Evolutionary conservation across 2,888 invertebrate species (phyloP).

Genomic region (Conops quadrifasciatus): DNA sequence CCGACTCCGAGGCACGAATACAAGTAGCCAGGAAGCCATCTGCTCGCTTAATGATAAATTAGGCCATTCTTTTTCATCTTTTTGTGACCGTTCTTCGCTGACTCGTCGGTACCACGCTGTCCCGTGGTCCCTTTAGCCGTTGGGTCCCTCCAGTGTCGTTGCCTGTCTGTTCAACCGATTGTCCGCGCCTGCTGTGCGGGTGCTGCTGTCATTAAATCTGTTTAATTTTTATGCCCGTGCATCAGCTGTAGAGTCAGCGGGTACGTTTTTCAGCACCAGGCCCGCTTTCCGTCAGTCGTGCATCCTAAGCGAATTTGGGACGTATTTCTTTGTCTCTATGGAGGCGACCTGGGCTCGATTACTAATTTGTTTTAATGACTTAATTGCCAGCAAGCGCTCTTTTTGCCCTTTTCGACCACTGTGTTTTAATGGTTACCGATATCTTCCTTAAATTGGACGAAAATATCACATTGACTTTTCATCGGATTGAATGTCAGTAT

Average conservation of each 20-base stretch:
- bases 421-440: not conserved
- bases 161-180: conserved; percentile 4
- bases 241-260: not conserved
- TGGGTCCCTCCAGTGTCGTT: not conserved
- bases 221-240: not conserved
- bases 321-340: too few relatives aligned
- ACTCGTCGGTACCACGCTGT: not conserved
- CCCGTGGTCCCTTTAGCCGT: not conserved
- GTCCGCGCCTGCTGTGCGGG: not conserved
- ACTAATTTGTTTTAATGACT: too few relatives aligned
- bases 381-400: too few relatives aligned
- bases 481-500: too few relatives aligned
- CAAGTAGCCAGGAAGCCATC: conserved; percentile 5
- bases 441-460: too few relatives aligned
- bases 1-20: not conserved
- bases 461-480: too few relatives aligned
- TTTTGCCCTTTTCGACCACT: too few relatives aligned
- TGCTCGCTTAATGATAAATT: conserved; percentile 10
- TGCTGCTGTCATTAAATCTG: not conserved
- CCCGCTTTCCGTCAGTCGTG: not conserved
- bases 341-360: too few relatives aligned
- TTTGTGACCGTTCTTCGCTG: not conserved
- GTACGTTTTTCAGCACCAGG: too few relatives aligned
- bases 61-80: conserved; percentile 11
- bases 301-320: conserved; percentile 4